Evolutionary conservation across 2,113 vertebrate genomes (phyloP), one percentile per base, ranked within the genome.

Genomic region (Cyrtonyx montezumae): DNA sequence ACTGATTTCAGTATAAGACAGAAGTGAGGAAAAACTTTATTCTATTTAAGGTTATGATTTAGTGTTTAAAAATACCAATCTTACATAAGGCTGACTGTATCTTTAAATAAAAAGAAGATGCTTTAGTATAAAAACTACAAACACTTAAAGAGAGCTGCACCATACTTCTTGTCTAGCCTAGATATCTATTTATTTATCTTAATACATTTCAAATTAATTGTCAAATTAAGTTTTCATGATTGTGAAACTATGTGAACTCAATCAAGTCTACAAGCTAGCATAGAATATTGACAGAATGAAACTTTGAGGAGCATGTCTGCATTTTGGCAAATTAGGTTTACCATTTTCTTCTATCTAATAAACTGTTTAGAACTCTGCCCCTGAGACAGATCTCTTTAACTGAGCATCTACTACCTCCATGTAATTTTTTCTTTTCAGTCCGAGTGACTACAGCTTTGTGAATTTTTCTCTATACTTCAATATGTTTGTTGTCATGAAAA

Each of bases 291-390:
- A 82, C 91, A 89, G 87, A 68, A 40, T n/a, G 87, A 91, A 91
- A 93, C 40, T 71, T 83, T 70, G 76, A 96, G 81, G 75, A 93
- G 56, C 82, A 68, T 0, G 65, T 53, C 75, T 89, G 81, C 1
- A 0, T 96, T 94, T 87, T 87, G 87, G 71, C 56, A 91, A 96
- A 95, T 96, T 80, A 90, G 81, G 85, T 96, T 92, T 94, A 48
- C 84, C 87, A 40, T 94, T 68, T 94, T 65, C 59, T 94, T 68
- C 67, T 87, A 67, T 74, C 89, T 91, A 96, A 89, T 68, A 85
- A 87, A 59, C 59, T 79, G 51, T 93, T 96, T 91, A 95, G 84
- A 85, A 82, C 46, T 93, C 89, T 94, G 75, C 46, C 91, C 79
- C 81, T 82, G 91, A 92, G 88, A 92, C 61, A 45, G 45, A 42